These are phyloP conservation scores for Mesitornis unicolor DNA, from an alignment of 2,113 vertebrate genomes.

Conservation along the genomic window DNA sequence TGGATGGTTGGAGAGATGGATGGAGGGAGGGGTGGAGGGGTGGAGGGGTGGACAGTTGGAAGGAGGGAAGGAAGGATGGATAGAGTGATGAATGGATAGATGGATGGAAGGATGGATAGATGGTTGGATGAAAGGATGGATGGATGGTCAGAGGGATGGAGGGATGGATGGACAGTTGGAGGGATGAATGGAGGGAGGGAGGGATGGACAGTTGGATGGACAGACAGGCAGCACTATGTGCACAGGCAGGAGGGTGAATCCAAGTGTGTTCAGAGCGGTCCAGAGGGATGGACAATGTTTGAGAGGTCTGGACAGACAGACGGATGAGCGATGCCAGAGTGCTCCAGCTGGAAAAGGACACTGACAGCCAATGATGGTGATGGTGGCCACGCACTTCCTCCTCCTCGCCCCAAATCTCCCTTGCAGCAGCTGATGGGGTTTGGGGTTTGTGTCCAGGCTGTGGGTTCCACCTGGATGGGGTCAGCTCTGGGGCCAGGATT, in stretches of 20 bases:
- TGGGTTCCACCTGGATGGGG: background rate
- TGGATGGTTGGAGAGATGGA: no score
- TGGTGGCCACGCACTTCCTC: background rate
- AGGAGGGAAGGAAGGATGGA: no score
- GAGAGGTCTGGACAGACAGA: background rate
- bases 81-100: no score
- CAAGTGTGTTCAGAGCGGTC: background rate
- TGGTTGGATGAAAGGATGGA: no score
- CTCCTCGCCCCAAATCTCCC: background rate
- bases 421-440: background rate
- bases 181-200: no score
- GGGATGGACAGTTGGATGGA: no score
- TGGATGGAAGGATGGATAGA: no score
- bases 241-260: background rate
- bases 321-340: accelerated
- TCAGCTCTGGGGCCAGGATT: background rate
- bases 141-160: no score
- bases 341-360: background rate
- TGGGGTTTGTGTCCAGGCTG: background rate
- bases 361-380: background rate
- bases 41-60: no score
- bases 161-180: no score
- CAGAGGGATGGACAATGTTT: background rate
- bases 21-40: no score
- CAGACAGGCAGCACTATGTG: accelerated